These are phyloP conservation scores for Stomatorhinus walkeri DNA, from an alignment of 2,797 vertebrate genomes.

Conservation along the genomic window DNA sequence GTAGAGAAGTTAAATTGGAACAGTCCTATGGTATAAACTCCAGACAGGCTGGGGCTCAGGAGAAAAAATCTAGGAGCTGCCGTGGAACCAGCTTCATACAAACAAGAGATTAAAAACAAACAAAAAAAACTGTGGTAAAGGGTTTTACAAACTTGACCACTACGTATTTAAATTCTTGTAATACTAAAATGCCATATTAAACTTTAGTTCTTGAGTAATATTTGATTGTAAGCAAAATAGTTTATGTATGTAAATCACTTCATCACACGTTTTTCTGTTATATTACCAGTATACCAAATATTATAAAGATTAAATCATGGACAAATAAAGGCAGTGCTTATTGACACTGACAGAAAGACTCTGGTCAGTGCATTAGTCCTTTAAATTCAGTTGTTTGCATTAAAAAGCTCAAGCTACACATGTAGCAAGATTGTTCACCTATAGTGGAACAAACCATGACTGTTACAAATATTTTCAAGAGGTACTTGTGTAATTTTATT, in stretches of 20 bases:
- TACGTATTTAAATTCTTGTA: not conserved
- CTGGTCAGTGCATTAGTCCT: not conserved
- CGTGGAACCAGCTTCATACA: not conserved
- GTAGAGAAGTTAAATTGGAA: not conserved
- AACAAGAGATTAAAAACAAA: not conserved
- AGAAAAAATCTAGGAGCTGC: not conserved
- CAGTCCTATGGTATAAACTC: not conserved
- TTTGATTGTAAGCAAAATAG: not conserved
- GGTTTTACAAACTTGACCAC: not conserved
- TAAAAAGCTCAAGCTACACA: not conserved
- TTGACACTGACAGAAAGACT: not conserved
- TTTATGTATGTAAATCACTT: not conserved
- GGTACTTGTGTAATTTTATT: constrained; percentile 2
- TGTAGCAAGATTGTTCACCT: not conserved
- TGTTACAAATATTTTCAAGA: constrained; percentile 1
- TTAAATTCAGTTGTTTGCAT: not conserved
- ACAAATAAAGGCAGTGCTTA: not conserved
- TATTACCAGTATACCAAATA: not conserved
- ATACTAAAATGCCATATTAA: not conserved
- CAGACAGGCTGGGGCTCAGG: not conserved
- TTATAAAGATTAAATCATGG: not conserved
- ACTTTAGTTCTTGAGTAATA: not conserved
- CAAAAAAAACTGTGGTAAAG: not conserved
- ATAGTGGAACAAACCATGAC: not conserved
- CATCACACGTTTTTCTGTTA: not conserved